phyloP scores from a whole-genome alignment of 2,113 vertebrate species.

The Hippocampus abdominalis region DNA sequence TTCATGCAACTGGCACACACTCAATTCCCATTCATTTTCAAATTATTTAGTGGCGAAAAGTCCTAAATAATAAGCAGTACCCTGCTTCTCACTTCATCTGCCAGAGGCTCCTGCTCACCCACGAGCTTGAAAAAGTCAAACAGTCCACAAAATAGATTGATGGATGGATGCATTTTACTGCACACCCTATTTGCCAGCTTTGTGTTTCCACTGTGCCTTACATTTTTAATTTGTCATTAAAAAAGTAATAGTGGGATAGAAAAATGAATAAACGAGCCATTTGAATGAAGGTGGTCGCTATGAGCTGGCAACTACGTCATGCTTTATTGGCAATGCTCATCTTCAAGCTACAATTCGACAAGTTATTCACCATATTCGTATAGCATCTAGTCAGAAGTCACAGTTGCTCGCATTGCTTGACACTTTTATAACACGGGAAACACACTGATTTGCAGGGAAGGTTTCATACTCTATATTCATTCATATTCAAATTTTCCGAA shows the following conservation, averaged over 20 bases:
- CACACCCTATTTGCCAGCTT: not conserved
- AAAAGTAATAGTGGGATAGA: no score
- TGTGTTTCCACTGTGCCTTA: not conserved
- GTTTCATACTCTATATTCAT: no score
- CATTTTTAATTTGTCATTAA: not conserved
- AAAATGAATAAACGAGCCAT: no score
- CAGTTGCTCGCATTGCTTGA: not conserved
- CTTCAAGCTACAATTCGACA: not conserved
- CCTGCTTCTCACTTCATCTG: not conserved
- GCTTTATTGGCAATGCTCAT: not conserved
- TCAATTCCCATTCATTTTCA: not conserved
- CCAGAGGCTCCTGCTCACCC: not conserved
- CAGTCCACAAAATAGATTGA: not conserved
- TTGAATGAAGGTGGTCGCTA: no score
- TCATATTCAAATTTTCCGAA: no score
- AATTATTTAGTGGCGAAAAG: not conserved
- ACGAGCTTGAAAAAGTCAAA: not conserved
- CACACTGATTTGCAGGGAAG: not conserved
- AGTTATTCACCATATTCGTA: not conserved
- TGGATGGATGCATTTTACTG: not conserved
- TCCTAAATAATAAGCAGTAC: no score
- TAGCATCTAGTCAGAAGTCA: not conserved
- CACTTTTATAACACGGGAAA: no score
- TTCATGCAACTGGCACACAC: not conserved
- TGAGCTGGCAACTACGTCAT: not conserved